Base-by-base conservation (phyloP, 1,140 invertebrate genomes). In the Calosoma granatense region DNA sequence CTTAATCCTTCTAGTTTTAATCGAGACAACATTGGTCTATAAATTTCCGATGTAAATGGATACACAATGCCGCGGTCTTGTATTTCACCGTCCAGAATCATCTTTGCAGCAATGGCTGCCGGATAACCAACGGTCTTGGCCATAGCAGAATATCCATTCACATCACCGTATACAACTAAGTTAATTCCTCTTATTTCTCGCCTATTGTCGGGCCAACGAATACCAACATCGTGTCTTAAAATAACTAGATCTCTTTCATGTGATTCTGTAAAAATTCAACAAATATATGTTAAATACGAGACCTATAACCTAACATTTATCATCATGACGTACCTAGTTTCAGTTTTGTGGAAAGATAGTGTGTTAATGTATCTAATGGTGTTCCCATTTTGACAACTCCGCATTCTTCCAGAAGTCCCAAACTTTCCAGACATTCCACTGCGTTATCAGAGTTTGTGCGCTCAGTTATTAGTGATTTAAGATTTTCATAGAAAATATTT, bases 61-160 rank as follows among this genome's bases (percentile, higher is more conserved):
- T 94, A 71, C 6, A 97, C 81, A 56, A 94, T 86, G n/a, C 95
- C 96, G 62, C 88, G 84, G 61, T 88, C 83, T 75, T 98, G 94
- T 66, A 98, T 97, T 76, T 98, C 41, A 92, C 90, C 94, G 74
- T 97, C 92, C 2, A 98, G 75, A 22, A 99, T 82, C 97, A 99
- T 99, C 74, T 97, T 94, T 0, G 92, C 84, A 2, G 95, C 92
- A 65, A 99, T 98, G 3, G 92, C 97, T 2, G 92, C 85, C 0
- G 97, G 96, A 66, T 95, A 88, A 2, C 97, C 96, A 3, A 99
- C 97, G 15, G 94, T 97, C 65, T 91, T 86, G 0, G 96, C 92
- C 97, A 99, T 99, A 2, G 97, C 97, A 0, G 94, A 97, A 68
- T 92, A 90, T 14, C 90, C 88, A 58, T 81, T 75, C 0, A 75